Evolutionary conservation across 2,888 invertebrate species (phyloP).

Genomic region (Orchesellides sinensis): DNA sequence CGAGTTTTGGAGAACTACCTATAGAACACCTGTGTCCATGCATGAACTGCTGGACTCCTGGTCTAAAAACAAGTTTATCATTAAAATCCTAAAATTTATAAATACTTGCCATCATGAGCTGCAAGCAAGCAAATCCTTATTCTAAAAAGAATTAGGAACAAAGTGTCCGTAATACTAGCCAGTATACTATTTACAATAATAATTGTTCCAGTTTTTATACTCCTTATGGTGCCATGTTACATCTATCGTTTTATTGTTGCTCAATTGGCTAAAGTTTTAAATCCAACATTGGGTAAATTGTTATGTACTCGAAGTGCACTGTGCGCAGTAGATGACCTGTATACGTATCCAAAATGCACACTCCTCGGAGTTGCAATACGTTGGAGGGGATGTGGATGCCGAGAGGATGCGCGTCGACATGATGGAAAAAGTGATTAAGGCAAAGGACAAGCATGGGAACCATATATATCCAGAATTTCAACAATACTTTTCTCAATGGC

Average conservation of each 20-base stretch:
- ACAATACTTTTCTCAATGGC: slow-evolving; percentile 62
- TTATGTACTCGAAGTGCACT: slow-evolving; percentile 62
- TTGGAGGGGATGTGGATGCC: slow-evolving; percentile 61
- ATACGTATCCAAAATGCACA: slow-evolving; percentile 67
- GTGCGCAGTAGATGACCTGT: slow-evolving; percentile 65
- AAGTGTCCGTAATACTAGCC: slow-evolving; percentile 47
- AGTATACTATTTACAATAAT: slow-evolving; percentile 57
- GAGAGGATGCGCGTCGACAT: slow-evolving; percentile 45
- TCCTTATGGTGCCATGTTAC: slow-evolving; percentile 65
- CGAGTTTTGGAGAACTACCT: neutral
- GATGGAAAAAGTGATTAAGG: slow-evolving; percentile 48
- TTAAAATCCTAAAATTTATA: neutral
- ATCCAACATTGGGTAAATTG: slow-evolving; percentile 62
- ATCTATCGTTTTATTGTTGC: slow-evolving; percentile 56
- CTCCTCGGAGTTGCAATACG: slow-evolving; percentile 56
- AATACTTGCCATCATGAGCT: slow-evolving; percentile 4
- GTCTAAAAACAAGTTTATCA: neutral
- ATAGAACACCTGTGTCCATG: no score
- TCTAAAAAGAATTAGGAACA: slow-evolving; percentile 53
- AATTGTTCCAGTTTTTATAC: slow-evolving; percentile 51
- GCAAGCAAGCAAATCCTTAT: slow-evolving; percentile 36
- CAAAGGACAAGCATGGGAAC: slow-evolving; percentile 48
- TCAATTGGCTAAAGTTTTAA: slow-evolving; percentile 44
- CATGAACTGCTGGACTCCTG: neutral
- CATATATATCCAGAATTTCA: slow-evolving; percentile 68